These are phyloP conservation scores for Arothron firmamentum DNA, from an alignment of 2,113 vertebrate species.

Conservation along the genomic window DNA sequence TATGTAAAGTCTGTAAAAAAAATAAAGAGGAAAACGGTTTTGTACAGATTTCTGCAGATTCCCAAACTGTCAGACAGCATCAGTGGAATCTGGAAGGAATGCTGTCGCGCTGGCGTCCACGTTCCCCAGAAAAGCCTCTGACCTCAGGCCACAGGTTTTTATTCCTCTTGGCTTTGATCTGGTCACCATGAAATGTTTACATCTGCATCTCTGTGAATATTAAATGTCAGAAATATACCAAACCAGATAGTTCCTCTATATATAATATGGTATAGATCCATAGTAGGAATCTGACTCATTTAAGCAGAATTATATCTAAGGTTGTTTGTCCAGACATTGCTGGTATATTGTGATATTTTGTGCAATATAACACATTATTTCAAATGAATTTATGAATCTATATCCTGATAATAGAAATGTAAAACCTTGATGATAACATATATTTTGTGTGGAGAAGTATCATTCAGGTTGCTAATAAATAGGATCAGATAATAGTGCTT, in stretches of 20 bases:
- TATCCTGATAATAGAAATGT: constrained; percentile 55
- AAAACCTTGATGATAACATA: constrained; percentile 59
- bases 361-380: constrained; percentile 57
- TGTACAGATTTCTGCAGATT: constrained; percentile 37
- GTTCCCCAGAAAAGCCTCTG: constrained; percentile 15
- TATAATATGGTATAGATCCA: constrained; percentile 1
- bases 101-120: neutral
- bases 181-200: constrained; percentile 16
- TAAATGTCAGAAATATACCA: constrained; percentile 48
- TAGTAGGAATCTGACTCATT: constrained; percentile 48
- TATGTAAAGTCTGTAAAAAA: no score
- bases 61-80: constrained; percentile 14
- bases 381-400: constrained; percentile 51
- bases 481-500: constrained; percentile 38
- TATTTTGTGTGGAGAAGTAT: constrained; percentile 73
- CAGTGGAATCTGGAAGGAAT: no score
- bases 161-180: constrained; percentile 19
- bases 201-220: constrained; percentile 44
- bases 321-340: constrained; percentile 47
- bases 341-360: constrained; percentile 66
- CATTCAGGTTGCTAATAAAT: constrained; percentile 70
- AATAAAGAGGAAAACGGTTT: neutral
- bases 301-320: constrained; percentile 42
- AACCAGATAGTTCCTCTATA: constrained; percentile 38
- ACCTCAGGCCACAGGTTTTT: constrained; percentile 48